Evolutionary conservation across 2,113 vertebrate genomes (phyloP).

Genomic region (Calcarius ornatus): DNA sequence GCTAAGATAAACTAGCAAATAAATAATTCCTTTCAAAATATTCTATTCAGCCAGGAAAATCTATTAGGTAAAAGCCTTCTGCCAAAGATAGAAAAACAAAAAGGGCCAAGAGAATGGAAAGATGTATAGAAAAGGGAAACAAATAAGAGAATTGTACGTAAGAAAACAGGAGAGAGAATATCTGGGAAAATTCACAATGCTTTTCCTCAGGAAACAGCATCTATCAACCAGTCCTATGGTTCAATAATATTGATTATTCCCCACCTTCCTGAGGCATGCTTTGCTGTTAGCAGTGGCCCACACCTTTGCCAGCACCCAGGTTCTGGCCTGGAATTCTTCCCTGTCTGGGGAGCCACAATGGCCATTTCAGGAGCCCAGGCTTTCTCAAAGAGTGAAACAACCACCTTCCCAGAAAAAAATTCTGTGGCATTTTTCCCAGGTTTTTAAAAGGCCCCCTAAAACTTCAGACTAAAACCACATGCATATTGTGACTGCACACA

Average conservation of each 20-base stretch:
- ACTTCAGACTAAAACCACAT: neutral
- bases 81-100: neutral
- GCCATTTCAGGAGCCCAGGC: neutral
- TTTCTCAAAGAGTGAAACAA: neutral
- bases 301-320: neutral
- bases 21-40: neutral
- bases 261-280: neutral
- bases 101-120: neutral
- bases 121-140: neutral
- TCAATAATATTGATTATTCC: neutral
- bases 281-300: neutral
- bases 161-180: neutral
- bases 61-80: neutral
- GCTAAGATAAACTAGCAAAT: neutral
- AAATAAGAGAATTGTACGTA: fast-evolving
- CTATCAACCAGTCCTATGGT: neutral
- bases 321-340: neutral
- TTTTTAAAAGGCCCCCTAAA: neutral
- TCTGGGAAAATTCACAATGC: neutral
- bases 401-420: neutral
- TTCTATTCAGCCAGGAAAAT: neutral
- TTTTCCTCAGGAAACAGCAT: neutral
- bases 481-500: neutral
- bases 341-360: neutral
- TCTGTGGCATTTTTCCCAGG: neutral